These are phyloP conservation scores for Agriopis leucophaearia DNA, from an alignment of 2,888 invertebrate genomes.

Conservation along the genomic window DNA sequence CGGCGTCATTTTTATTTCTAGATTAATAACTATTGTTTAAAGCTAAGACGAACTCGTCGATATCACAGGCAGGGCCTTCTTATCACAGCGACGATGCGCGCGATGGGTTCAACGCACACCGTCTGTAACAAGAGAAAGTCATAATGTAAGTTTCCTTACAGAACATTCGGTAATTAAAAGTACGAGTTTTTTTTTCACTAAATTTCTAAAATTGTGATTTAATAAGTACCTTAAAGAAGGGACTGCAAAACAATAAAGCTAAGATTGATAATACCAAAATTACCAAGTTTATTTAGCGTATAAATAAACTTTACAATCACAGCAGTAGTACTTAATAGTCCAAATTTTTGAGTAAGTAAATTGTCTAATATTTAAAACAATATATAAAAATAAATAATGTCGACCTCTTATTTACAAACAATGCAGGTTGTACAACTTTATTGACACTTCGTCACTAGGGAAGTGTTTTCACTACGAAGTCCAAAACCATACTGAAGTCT, in stretches of 20 bases:
- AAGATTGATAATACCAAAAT: too few relatives aligned
- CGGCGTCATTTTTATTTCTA: constrained; percentile 74
- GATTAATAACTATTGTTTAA: constrained; percentile 77
- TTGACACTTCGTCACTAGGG: constrained; percentile 50
- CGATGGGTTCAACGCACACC: constrained; percentile 81
- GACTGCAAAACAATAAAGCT: too few relatives aligned
- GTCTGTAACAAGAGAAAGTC: constrained; percentile 79
- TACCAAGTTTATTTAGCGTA: too few relatives aligned
- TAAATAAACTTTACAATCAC: too few relatives aligned
- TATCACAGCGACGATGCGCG: constrained; percentile 86
- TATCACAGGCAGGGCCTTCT: constrained; percentile 86
- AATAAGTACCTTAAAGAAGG: too few relatives aligned
- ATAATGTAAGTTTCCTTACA: constrained; percentile 3
- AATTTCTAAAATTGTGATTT: too few relatives aligned
- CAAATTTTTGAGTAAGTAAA: not conserved
- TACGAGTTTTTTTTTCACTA: too few relatives aligned
- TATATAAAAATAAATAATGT: constrained; percentile 31
- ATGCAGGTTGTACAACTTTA: constrained; percentile 50
- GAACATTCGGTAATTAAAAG: not conserved
- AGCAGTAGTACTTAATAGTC: too few relatives aligned
- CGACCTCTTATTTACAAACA: constrained; percentile 71
- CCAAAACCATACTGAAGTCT: constrained; percentile 81
- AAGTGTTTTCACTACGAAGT: constrained; percentile 72
- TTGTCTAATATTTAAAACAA: not conserved
- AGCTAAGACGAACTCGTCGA: constrained; percentile 86